A percentile compares a stretch with the other conserved stretches of the same genome.
Conservation (phyloP, 1,140 invertebrate species). For the Hylaeus volcanicus region DNA sequence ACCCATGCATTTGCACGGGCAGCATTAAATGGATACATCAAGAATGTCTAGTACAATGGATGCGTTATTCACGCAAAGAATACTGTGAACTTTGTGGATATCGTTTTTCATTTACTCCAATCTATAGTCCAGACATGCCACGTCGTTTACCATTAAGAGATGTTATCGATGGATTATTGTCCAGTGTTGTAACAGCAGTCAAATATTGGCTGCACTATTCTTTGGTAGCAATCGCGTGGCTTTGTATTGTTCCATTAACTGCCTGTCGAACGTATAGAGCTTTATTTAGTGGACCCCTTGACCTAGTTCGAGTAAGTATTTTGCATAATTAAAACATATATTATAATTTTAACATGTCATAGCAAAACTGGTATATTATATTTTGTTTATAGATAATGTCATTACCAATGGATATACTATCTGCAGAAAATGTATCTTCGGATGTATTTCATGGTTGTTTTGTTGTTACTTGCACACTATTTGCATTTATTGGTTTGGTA, state of each 20-base stretch:
- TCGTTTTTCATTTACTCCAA: slow-evolving; percentile 98
- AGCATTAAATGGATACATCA: slow-evolving; percentile 99
- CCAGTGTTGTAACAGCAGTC: slow-evolving; percentile 94
- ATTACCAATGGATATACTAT: slow-evolving; percentile 94
- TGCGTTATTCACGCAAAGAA: slow-evolving; percentile 98
- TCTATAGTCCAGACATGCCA: slow-evolving; percentile 99
- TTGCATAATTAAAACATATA: neutral
- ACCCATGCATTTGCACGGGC: slow-evolving; percentile 99
- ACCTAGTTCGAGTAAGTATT: slow-evolving; percentile 82
- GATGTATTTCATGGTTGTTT: slow-evolving; percentile 98
- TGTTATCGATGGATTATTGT: slow-evolving; percentile 92
- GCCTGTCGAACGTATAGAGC: slow-evolving; percentile 97
- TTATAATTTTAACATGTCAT: slow-evolving; percentile 4
- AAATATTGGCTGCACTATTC: slow-evolving; percentile 98
- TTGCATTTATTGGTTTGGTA: slow-evolving; percentile 97
- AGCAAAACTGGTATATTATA: neutral
- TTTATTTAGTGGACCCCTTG: slow-evolving; percentile 94
- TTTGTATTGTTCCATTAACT: slow-evolving; percentile 97
- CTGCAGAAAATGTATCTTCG: slow-evolving; percentile 94
- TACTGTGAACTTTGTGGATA: slow-evolving; percentile 99
- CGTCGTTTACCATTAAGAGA: slow-evolving; percentile 95
- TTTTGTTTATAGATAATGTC: slow-evolving; percentile 84
- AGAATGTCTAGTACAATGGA: slow-evolving; percentile 93
- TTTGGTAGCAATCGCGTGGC: slow-evolving; percentile 97
- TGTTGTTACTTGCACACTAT: slow-evolving; percentile 97